These are phyloP conservation scores for Sardina pilchardus DNA, from an alignment of 2,113 vertebrate species.

Conservation along the genomic window DNA sequence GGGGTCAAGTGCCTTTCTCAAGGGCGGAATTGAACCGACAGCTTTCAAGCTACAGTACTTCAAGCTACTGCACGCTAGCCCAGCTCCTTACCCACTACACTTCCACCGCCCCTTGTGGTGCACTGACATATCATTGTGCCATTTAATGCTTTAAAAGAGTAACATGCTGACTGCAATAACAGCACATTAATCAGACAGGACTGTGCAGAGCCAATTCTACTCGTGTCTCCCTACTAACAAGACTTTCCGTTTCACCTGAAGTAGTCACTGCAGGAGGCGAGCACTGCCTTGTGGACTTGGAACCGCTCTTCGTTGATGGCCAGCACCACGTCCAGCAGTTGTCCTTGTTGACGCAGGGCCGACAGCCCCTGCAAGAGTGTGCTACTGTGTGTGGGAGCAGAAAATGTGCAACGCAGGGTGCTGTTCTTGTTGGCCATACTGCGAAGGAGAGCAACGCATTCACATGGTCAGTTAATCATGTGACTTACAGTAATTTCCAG, in stretches of 20 bases:
- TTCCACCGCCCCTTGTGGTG: no score
- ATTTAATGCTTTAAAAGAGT: not conserved
- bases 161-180: no score
- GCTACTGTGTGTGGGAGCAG: conserved; percentile 88
- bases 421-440: conserved; percentile 93
- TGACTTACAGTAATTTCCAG: no score
- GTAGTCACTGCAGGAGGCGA: conserved; percentile 98
- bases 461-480: conserved; percentile 39
- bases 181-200: not conserved
- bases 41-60: no score
- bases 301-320: conserved; percentile 89
- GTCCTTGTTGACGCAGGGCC: conserved; percentile 85
- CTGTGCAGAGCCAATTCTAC: not conserved
- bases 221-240: not conserved
- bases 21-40: no score
- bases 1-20: no score
- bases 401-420: conserved; percentile 90
- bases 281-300: conserved; percentile 92
- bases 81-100: no score
- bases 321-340: conserved; percentile 92
- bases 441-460: conserved; percentile 57
- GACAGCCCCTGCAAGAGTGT: conserved; percentile 91
- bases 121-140: no score
- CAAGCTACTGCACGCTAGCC: no score
- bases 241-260: conserved; percentile 80